Evolutionary conservation across 2,797 vertebrate species (phyloP).

Genomic region (Phrynocephalus vlangalii): DNA sequence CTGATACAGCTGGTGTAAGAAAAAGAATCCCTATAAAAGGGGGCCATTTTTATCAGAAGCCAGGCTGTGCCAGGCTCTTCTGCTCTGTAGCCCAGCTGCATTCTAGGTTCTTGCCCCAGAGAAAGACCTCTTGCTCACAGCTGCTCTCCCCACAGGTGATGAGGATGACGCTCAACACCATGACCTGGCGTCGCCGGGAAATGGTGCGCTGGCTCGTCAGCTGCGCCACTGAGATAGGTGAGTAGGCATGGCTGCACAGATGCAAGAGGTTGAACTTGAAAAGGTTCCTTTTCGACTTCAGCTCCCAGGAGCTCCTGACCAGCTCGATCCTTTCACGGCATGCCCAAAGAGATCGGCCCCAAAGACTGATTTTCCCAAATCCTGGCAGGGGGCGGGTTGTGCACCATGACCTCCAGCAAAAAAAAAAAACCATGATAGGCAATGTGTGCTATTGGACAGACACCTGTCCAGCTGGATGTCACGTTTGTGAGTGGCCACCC

Average conservation of each 20-base stretch:
- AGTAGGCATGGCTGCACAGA: slow-evolving; percentile 23
- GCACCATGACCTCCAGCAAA: too few relatives aligned
- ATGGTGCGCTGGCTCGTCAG: slow-evolving; percentile 79
- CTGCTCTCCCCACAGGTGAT: slow-evolving; percentile 65
- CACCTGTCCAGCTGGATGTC: too few relatives aligned
- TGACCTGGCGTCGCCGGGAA: slow-evolving; percentile 77
- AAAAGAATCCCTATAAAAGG: not conserved
- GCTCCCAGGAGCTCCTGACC: not conserved
- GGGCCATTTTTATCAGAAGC: not conserved
- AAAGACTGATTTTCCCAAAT: not conserved
- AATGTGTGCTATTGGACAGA: too few relatives aligned
- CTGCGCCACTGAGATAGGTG: slow-evolving; percentile 78
- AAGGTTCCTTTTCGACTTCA: not conserved
- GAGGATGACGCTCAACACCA: slow-evolving; percentile 75
- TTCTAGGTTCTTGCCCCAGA: not conserved
- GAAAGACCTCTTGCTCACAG: not conserved
- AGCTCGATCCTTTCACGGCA: not conserved
- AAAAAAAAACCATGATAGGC: too few relatives aligned
- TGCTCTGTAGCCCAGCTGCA: not conserved
- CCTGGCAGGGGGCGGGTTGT: not conserved
- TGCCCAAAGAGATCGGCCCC: not conserved
- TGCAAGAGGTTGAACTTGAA: too few relatives aligned
- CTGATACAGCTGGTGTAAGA: not conserved
- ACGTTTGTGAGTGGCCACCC: too few relatives aligned
- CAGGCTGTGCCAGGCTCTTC: too few relatives aligned